Conservation (phyloP, 2,888 invertebrate genomes). For the Tipula vernalis region DNA sequence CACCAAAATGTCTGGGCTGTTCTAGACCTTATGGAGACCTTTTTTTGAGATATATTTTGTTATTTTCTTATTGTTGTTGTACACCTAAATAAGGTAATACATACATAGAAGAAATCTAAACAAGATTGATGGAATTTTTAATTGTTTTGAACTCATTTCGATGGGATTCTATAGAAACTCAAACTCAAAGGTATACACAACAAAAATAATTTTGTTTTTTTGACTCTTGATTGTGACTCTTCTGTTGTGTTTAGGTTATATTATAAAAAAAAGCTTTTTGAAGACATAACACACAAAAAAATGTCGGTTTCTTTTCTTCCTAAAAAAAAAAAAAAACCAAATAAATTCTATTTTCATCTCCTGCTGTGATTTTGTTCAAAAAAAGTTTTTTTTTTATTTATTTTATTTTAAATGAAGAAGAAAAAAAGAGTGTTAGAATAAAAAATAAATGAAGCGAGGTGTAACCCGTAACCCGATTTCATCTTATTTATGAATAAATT, state of each 20-base stretch:
- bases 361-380: conserved; percentile 5
- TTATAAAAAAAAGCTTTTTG: background rate
- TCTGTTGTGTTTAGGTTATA: background rate
- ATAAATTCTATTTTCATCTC: conserved; percentile 10
- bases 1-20: conserved; percentile 7
- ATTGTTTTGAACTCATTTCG: conserved; percentile 8
- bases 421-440: background rate
- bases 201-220: background rate
- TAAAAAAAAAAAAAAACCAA: background rate
- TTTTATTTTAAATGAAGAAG: conserved; percentile 6
- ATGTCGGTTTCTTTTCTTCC: conserved; percentile 1
- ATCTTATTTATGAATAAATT: conserved; percentile 6
- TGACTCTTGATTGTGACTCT: conserved; percentile 4
- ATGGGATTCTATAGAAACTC: background rate
- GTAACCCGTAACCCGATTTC: conserved; percentile 10
- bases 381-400: background rate
- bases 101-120: background rate
- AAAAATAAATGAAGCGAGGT: conserved; percentile 8
- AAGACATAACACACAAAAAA: background rate
- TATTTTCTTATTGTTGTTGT: background rate
- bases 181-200: background rate
- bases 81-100: background rate
- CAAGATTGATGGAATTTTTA: conserved; percentile 9
- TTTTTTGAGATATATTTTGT: background rate
- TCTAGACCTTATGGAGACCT: conserved; percentile 9